These are phyloP conservation scores for Siniperca chuatsi DNA, from an alignment of 2,113 vertebrate genomes.

Conservation along the genomic window DNA sequence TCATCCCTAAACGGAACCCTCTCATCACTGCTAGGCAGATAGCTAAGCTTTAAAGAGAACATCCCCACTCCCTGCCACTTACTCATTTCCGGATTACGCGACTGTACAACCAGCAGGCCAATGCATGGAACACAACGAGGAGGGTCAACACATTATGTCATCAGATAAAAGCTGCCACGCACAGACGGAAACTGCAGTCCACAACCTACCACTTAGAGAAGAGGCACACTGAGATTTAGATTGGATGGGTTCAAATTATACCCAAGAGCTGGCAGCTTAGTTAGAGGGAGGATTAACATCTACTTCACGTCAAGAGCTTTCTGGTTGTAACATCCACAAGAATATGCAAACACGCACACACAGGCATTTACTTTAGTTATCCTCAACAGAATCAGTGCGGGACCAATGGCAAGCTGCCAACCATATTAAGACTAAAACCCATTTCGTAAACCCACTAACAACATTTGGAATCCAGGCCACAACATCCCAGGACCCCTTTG, in stretches of 20 bases:
- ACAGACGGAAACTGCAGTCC: conserved; percentile 68
- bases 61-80: conserved; percentile 71
- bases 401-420: conserved; percentile 54
- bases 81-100: conserved; percentile 72
- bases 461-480: conserved; percentile 48
- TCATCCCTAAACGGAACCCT: conserved; percentile 62
- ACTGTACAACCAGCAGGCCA: conserved; percentile 39
- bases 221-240: conserved; percentile 73
- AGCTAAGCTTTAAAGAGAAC: conserved; percentile 74
- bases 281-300: conserved; percentile 82
- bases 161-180: conserved; percentile 71
- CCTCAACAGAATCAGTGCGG: conserved; percentile 51
- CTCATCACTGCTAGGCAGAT: conserved; percentile 60
- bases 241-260: conserved; percentile 79
- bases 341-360: conserved; percentile 50
- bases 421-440: conserved; percentile 55
- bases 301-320: conserved; percentile 77
- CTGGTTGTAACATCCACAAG: conserved; percentile 63
- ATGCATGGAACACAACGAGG: conserved; percentile 50
- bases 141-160: conserved; percentile 71
- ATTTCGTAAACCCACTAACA: conserved; percentile 57
- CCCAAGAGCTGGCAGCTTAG: conserved; percentile 79
- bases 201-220: conserved; percentile 73
- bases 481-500: conserved; percentile 48
- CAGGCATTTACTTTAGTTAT: conserved; percentile 60